These are phyloP conservation scores for Napeogenes inachia DNA, from an alignment of 2,888 invertebrate species.

Conservation along the genomic window DNA sequence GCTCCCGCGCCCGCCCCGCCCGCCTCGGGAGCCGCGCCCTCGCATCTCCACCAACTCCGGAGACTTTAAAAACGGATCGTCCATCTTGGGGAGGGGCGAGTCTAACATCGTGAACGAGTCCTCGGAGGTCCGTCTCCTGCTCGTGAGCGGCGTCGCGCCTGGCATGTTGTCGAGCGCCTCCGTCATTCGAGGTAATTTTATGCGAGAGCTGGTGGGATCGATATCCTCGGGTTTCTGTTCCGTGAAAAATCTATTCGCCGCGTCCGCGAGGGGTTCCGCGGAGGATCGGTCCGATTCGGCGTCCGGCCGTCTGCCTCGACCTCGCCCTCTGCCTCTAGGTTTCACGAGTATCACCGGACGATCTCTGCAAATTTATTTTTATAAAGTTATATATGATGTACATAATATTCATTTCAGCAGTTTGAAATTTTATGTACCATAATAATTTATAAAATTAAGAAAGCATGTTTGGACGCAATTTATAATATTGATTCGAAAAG, in stretches of 20 bases:
- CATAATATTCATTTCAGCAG: background rate
- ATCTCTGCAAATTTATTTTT: conserved; percentile 47
- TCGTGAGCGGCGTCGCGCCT: conserved; percentile 57
- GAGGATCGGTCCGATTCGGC: conserved; percentile 36
- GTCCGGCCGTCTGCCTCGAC: conserved; percentile 49
- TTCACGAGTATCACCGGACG: conserved; percentile 59
- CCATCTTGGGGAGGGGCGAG: conserved; percentile 38
- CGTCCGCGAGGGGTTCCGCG: conserved; percentile 37
- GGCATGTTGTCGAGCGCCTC: conserved; percentile 68
- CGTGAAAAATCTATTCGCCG: conserved; percentile 37
- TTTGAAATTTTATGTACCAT: too few relatives aligned
- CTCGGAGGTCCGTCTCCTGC: conserved; percentile 47
- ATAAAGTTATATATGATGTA: background rate
- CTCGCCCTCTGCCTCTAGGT: conserved; percentile 61
- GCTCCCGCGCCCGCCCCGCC: conserved; percentile 30
- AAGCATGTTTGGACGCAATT: background rate
- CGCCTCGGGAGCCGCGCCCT: conserved; percentile 30
- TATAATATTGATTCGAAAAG: background rate
- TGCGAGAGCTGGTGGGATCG: conserved; percentile 67
- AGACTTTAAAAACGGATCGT: conserved; percentile 49
- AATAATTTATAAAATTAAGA: background rate
- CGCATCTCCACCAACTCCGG: conserved; percentile 41
- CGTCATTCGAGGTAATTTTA: conserved; percentile 69
- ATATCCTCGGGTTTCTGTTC: conserved; percentile 41
- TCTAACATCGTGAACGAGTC: conserved; percentile 43